Percentiles rank a stretch among this genome's conserved stretches.
phyloP scores from a whole-genome alignment of 2,888 invertebrate genomes.

The Tetropium fuscum region DNA sequence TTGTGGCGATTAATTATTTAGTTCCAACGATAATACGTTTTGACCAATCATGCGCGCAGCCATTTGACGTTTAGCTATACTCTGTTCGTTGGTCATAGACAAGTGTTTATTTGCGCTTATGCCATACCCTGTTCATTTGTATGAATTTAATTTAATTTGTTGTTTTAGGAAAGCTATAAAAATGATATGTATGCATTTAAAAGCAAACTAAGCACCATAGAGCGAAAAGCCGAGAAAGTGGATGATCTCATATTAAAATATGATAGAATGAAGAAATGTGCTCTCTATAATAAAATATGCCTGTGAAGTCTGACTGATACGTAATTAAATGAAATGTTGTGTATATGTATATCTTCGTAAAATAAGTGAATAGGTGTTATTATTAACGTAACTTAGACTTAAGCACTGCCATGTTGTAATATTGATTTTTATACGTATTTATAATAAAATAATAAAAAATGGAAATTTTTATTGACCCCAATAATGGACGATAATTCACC shows the following conservation, averaged over 20 bases:
- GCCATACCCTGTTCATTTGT: too few relatives aligned
- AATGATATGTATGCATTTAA: constrained; percentile 53
- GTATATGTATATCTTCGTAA: constrained; percentile 36
- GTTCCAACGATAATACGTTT: too few relatives aligned
- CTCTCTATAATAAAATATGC: constrained; percentile 46
- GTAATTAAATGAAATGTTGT: constrained; percentile 33
- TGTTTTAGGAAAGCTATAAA: constrained; percentile 53
- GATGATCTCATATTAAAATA: constrained; percentile 51
- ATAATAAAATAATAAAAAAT: constrained; percentile 16
- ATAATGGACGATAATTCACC: too few relatives aligned
- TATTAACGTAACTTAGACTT: constrained; percentile 11
- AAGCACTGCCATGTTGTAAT: constrained; percentile 31
- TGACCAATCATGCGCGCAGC: too few relatives aligned
- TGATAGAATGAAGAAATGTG: constrained; percentile 47
- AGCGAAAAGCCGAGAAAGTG: constrained; percentile 53
- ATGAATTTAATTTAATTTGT: constrained; percentile 7
- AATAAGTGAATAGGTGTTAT: not conserved
- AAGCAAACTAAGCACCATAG: constrained; percentile 50
- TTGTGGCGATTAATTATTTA: too few relatives aligned
- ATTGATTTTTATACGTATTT: constrained; percentile 21
- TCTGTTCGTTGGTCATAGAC: too few relatives aligned
- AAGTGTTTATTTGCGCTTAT: too few relatives aligned
- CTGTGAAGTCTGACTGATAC: constrained; percentile 40
- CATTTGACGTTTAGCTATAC: too few relatives aligned
- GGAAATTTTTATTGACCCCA: too few relatives aligned